Evolutionary conservation across 2,888 invertebrate species (phyloP), one percentile per base, ranked within the genome.

Genomic region (Drosophila paramelanica): DNA sequence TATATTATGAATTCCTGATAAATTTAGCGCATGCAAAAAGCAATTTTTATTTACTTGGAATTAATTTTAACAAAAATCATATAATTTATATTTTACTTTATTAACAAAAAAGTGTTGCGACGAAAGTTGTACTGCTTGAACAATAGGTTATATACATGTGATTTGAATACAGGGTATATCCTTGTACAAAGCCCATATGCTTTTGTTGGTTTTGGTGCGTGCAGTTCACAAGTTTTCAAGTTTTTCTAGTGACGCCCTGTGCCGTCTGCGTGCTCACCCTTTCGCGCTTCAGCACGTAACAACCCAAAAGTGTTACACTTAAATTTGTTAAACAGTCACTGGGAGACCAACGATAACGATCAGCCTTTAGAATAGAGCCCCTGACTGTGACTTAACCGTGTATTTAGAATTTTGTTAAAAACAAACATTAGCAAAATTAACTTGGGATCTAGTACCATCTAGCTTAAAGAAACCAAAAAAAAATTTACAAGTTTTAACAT

Each of bases 131-230:
- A 17, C 17, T 17, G 20, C 20, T 20, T 20, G 20, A 20, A 20
- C 20, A 20, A 3, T 20, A 20, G 20, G 20, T 20, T 2, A 20
- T 20, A 20, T 3, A 3, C 20, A 20, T 20, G 20, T 20, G 20
- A 20, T 4, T 23, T 57, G 62, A 60, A 31, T 31, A 50, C 49
- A 50, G 49, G 36, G 36, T 50, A 50, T n/a, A 4, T n/a, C 0
- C 3, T 20, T 1, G 17, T 45, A 27, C 41, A 4, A 5, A 1
- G 11, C 13, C n/a, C 57, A 46, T 55, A 51, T 68, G 50, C 41
- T 69, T 36, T 50, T 79, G 61, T 56, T 62, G 61, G 52, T 62
- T 59, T 61, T 47, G 52, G 62, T 83, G 84, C 84, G 73, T 83
- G 84, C 81, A 76, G 65, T 42, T 73, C 51, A 31, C 64, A 84